Evolutionary conservation across 2,113 vertebrate species (phyloP).

Genomic region (Eupsittula cactorum): DNA sequence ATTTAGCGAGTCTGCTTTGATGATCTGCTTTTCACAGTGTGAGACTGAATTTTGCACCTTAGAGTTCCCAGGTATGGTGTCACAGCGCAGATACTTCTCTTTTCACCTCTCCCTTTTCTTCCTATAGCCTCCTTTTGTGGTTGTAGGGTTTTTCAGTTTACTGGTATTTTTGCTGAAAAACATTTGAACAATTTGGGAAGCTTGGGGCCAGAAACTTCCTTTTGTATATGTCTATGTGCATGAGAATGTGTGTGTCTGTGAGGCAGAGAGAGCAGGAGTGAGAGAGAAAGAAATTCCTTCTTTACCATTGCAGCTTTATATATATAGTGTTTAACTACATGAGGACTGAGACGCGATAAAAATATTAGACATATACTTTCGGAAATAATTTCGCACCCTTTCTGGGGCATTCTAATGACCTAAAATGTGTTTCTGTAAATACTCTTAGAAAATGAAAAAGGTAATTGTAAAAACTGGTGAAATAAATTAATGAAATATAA

Average conservation of each 20-base stretch:
- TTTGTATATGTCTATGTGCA: background rate
- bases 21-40: constrained; percentile 34
- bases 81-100: background rate
- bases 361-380: background rate
- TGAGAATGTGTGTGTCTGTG: background rate
- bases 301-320: background rate
- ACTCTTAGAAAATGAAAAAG: background rate
- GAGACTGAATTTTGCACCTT: constrained; percentile 17
- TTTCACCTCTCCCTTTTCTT: constrained; percentile 21
- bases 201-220: background rate
- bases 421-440: background rate
- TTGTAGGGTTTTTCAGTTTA: background rate
- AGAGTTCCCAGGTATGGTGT: constrained; percentile 20
- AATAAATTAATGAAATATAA: background rate
- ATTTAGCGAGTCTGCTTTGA: constrained; percentile 26
- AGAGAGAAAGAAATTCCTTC: background rate
- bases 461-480: background rate
- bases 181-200: background rate
- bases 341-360: background rate
- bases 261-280: background rate
- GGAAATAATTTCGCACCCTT: background rate
- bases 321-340: background rate
- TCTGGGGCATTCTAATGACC: background rate
- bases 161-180: background rate
- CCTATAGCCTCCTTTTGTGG: background rate